Conservation (phyloP, 2,888 invertebrate species). For the Urechis unicinctus region DNA sequence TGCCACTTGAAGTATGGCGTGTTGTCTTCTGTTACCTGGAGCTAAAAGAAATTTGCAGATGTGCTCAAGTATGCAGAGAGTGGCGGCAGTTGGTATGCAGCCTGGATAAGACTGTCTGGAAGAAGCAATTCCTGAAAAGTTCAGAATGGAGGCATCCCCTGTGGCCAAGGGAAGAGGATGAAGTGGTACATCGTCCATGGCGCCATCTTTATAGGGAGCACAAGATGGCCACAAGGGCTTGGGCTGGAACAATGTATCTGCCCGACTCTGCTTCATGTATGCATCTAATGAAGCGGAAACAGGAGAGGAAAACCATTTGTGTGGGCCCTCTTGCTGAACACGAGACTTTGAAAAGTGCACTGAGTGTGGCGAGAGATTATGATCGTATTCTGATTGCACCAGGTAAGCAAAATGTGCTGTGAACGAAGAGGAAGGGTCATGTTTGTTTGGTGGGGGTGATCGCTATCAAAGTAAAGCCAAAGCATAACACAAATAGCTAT, state of each 20-base stretch:
- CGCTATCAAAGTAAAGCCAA: too few relatives aligned
- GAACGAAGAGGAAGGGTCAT: too few relatives aligned
- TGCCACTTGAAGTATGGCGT: conserved; percentile 41
- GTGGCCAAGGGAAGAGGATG: conserved; percentile 34
- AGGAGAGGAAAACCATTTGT: conserved; percentile 27
- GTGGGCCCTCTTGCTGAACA: conserved; percentile 34
- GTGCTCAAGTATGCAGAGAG: conserved; percentile 32
- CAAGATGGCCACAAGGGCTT: conserved; percentile 28
- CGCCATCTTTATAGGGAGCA: conserved; percentile 32
- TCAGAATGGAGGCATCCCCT: conserved; percentile 35
- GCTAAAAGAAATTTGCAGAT: conserved; percentile 31
- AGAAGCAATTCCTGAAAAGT: conserved; percentile 29
- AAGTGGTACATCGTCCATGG: conserved; percentile 27
- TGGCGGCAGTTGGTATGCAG: conserved; percentile 36
- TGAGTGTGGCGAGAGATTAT: conserved; percentile 34
- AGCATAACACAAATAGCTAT: too few relatives aligned
- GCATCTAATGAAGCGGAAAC: conserved; percentile 25
- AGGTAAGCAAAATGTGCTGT: too few relatives aligned
- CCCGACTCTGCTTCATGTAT: conserved; percentile 26
- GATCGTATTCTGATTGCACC: conserved; percentile 37
- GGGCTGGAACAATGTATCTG: conserved; percentile 24
- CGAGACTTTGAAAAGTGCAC: conserved; percentile 31
- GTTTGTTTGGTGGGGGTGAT: neutral
- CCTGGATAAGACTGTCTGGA: conserved; percentile 35
- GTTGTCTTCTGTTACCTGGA: conserved; percentile 33